Evolutionary conservation across 2,113 vertebrate genomes (phyloP).

Genomic region (Lampris incognitus): DNA sequence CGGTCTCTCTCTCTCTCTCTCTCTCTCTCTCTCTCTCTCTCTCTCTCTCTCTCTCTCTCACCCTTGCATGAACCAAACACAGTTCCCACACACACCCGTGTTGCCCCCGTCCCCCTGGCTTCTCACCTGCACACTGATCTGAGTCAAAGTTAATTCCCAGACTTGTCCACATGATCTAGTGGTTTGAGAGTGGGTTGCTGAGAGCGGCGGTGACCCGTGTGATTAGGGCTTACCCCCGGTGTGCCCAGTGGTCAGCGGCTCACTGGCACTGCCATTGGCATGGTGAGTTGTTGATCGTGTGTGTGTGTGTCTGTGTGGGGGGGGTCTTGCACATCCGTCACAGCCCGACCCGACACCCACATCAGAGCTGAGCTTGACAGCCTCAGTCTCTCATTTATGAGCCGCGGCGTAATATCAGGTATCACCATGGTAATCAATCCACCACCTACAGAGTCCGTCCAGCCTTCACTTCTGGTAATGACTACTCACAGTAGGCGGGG

Average conservation of each 20-base stretch:
- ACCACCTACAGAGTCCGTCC: not conserved
- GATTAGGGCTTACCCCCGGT: slow-evolving; percentile 48
- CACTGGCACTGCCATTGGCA: slow-evolving; percentile 16
- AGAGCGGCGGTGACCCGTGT: slow-evolving; percentile 54
- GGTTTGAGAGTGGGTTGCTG: slow-evolving; percentile 38
- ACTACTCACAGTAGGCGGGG: slow-evolving; percentile 37
- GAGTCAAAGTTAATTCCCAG: slow-evolving; percentile 63
- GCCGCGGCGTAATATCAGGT: slow-evolving; percentile 12
- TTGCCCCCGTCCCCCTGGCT: slow-evolving; percentile 11
- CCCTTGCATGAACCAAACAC: slow-evolving; percentile 47
- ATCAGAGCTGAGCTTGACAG: not conserved
- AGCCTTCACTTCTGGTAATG: slow-evolving; percentile 33
- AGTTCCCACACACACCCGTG: slow-evolving; percentile 45
- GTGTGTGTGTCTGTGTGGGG: not conserved
- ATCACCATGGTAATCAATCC: slow-evolving; percentile 35
- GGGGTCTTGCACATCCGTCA: not conserved
- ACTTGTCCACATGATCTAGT: slow-evolving; percentile 59
- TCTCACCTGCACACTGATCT: slow-evolving; percentile 44
- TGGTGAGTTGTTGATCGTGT: not conserved
- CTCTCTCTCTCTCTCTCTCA: slow-evolving; percentile 10
- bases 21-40: not conserved
- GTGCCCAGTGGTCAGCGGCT: slow-evolving; percentile 29
- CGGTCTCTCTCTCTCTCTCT: no score
- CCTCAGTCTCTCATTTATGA: not conserved
- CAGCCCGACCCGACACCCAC: slow-evolving; percentile 20